A percentile compares a stretch with the other conserved stretches of the same genome.
These are phyloP conservation scores for Folsomia candida DNA, from an alignment of 2,888 invertebrate species.

Conservation along the genomic window DNA sequence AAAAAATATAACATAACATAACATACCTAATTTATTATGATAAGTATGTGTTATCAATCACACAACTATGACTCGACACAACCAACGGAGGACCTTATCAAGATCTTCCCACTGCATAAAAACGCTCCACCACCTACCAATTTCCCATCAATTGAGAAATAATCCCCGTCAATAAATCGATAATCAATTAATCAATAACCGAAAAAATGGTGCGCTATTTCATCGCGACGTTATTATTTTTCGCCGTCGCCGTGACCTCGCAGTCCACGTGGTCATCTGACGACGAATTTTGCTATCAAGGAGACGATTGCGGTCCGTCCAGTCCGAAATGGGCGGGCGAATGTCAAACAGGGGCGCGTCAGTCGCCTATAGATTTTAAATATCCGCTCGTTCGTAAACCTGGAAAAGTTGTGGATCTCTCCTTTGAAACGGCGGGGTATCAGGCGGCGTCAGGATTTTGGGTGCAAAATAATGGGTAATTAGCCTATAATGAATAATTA, in stretches of 20 bases:
- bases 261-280: neutral
- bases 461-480: no score
- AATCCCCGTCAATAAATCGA: neutral
- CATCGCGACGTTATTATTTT: neutral
- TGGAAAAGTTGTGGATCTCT: neutral
- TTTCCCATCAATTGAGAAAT: neutral
- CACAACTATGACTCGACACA: no score
- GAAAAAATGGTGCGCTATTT: neutral
- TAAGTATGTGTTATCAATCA: no score
- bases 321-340: neutral
- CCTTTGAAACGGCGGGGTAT: neutral
- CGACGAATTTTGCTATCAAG: slow-evolving; percentile 1
- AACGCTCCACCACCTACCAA: no score
- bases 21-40: no score
- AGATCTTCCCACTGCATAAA: no score
- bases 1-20: no score
- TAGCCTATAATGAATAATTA: no score
- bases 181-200: neutral
- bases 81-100: no score
- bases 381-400: neutral
- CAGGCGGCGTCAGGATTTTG: neutral
- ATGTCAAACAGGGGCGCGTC: neutral
- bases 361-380: neutral
- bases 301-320: neutral
- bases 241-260: neutral